Evolutionary conservation across 2,888 invertebrate genomes (phyloP).

Genomic region (Callyntrura sp.): DNA sequence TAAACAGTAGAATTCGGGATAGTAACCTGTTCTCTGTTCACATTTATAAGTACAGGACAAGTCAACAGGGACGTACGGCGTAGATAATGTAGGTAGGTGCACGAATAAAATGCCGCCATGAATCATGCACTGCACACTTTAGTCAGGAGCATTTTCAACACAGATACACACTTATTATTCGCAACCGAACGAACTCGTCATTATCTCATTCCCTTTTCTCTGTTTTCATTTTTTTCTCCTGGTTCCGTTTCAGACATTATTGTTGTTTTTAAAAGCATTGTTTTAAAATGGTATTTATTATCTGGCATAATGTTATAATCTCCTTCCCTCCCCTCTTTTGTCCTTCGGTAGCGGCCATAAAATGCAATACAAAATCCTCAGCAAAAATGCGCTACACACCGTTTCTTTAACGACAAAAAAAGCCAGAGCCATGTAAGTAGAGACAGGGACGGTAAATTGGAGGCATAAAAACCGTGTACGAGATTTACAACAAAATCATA

Average conservation of each 20-base stretch:
- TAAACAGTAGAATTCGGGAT: slow-evolving; percentile 6
- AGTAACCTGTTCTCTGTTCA: slow-evolving; percentile 56
- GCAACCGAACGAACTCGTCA: slow-evolving; percentile 25
- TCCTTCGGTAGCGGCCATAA: not conserved
- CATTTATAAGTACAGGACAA: not conserved
- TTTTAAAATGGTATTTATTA: not conserved
- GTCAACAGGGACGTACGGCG: not conserved
- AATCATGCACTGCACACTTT: slow-evolving; percentile 1
- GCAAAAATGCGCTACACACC: not conserved
- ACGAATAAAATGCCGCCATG: not conserved
- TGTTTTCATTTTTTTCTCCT: not conserved
- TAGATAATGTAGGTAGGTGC: not conserved
- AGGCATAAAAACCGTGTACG: not conserved
- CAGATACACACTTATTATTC: not conserved
- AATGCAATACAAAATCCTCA: not conserved
- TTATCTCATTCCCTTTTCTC: slow-evolving; percentile 28
- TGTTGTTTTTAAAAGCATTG: slow-evolving; percentile 18
- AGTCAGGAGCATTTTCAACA: not conserved
- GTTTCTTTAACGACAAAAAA: not conserved
- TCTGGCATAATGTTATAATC: not conserved
- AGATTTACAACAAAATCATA: not conserved
- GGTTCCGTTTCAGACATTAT: slow-evolving; percentile 50
- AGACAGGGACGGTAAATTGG: not conserved
- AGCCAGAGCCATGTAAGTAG: not conserved
- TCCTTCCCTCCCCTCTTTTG: slow-evolving; percentile 5